Base-by-base conservation (phyloP, 2,797 vertebrate genomes). In the Chrosomus eos region DNA sequence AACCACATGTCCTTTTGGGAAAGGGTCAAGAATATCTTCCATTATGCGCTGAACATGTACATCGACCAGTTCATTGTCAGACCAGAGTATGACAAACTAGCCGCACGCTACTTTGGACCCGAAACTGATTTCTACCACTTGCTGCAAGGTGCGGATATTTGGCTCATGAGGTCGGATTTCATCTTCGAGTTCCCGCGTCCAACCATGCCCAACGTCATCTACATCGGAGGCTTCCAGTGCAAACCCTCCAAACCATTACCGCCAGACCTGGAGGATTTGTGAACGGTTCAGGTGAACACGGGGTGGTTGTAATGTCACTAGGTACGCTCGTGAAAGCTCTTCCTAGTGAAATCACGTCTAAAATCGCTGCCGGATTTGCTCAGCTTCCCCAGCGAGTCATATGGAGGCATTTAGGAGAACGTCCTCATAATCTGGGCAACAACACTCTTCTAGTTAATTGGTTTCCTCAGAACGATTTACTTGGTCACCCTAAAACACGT, bases 191-290 rank as follows among this genome's bases (percentile, higher is more conserved):
- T 94, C 76, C 95, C 95, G 0, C 89, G 95, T 48, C 95, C 95
- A 1, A 95, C 94, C 19, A 93, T 95, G 95, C 95, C 95, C 4
- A 96, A 96, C 84, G 51, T 95, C 0, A 86, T 90, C 19, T 96
- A 96, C 85, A 92, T 96, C 0, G 95, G 95, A 2, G 95, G 95
- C 4, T 95, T 96, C 80, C 95, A 96, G 85, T 95, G 95, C 86
- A 93, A 91, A 53, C 91, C 93, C 0, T 87, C 93, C 1, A 66
- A 92, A 45, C 91, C 94, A 26, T 86, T 96, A 40, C 55, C 93
- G 0, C 18, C 90, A 3, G 93, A 96, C 38, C 89, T 96, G 40
- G 92, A 95, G 85, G 93, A 93, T 95, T 95, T 76, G 89, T 96
- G 7, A 86, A 94, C 21, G 94, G 93, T 66, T 95, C 95, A 43